These are phyloP conservation scores for Tautogolabrus adspersus DNA, from an alignment of 2,113 vertebrate genomes.

Conservation along the genomic window DNA sequence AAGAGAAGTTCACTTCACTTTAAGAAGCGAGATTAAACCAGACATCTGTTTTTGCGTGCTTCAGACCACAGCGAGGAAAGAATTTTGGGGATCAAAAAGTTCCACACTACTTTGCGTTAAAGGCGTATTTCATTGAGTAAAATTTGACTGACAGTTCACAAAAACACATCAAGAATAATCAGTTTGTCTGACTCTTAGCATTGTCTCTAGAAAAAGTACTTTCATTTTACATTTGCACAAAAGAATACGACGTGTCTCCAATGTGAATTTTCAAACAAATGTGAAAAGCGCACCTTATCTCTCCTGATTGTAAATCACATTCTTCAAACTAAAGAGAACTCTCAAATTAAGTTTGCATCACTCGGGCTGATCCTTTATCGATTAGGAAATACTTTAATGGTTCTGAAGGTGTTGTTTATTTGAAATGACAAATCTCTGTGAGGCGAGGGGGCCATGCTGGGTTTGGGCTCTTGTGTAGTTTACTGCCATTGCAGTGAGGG, in stretches of 20 bases:
- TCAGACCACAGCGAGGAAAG: no score
- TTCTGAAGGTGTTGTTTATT: neutral
- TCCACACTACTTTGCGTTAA: neutral
- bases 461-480: slow-evolving; percentile 86
- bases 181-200: neutral
- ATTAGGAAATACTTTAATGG: neutral
- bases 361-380: no score
- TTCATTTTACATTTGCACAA: slow-evolving; percentile 15
- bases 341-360: neutral
- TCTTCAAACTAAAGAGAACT: slow-evolving; percentile 4
- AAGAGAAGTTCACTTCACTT: neutral
- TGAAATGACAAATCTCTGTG: slow-evolving; percentile 47
- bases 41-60: no score
- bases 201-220: no score
- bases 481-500: slow-evolving; percentile 87
- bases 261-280: slow-evolving; percentile 8
- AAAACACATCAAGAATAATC: neutral
- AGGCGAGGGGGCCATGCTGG: slow-evolving; percentile 66
- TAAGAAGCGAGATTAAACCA: no score
- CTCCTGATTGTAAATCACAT: slow-evolving; percentile 36
- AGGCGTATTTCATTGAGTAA: slow-evolving; percentile 2
- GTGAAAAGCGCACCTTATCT: slow-evolving; percentile 63
- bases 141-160: neutral
- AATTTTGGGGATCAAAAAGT: neutral
- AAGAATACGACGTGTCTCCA: neutral